phyloP scores from a whole-genome alignment of 2,113 vertebrate species.

The Actenoides hombroni region DNA sequence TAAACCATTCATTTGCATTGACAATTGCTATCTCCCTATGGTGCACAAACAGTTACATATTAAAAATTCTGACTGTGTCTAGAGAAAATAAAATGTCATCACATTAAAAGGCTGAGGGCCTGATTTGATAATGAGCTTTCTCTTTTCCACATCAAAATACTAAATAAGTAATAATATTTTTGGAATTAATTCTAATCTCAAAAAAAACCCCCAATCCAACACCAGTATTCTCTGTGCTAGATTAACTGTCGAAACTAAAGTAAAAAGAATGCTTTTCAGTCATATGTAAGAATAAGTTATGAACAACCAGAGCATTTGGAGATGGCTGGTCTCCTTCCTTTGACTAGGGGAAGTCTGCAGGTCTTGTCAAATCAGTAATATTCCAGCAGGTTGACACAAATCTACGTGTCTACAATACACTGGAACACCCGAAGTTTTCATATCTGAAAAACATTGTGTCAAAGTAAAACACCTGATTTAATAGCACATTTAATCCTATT shows the following conservation, averaged over 20 bases:
- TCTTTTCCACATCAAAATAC: neutral
- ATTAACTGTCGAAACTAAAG: neutral
- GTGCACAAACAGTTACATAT: neutral
- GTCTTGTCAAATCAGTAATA: neutral
- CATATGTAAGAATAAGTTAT: neutral
- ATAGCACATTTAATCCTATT: neutral
- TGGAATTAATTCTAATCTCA: neutral
- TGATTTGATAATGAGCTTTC: neutral
- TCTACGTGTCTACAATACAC: neutral
- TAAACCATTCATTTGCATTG: neutral
- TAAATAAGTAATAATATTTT: neutral
- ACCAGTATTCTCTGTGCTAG: neutral
- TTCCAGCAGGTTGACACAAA: fast-evolving
- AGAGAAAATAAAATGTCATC: conserved; percentile 7
- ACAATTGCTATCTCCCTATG: neutral
- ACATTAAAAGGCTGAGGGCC: neutral
- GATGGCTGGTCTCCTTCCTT: neutral
- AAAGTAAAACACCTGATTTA: neutral
- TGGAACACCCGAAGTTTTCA: neutral
- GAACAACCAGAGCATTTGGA: neutral
- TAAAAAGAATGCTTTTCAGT: neutral
- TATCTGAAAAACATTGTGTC: neutral
- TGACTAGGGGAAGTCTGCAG: neutral
- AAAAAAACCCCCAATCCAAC: neutral
- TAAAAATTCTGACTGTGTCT: neutral